Percentiles rank a stretch among this genome's conserved stretches.
These are phyloP conservation scores for Temnothorax unifasciatus DNA, from an alignment of 2,888 invertebrate species.

Conservation along the genomic window DNA sequence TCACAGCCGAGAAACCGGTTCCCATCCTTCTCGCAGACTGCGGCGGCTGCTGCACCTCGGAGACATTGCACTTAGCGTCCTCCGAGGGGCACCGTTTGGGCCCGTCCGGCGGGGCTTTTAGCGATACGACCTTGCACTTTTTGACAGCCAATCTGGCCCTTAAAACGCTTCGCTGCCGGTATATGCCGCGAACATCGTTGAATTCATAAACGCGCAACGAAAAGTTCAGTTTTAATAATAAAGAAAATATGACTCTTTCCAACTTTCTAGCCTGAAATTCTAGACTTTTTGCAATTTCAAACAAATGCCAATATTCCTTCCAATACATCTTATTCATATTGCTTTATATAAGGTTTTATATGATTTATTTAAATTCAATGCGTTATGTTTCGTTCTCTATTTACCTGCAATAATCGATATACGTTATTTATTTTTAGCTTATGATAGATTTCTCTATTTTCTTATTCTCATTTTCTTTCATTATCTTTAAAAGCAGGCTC, in stretches of 20 bases:
- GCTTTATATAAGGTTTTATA: not conserved
- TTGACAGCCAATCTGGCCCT: slow-evolving; percentile 62
- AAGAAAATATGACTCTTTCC: not conserved
- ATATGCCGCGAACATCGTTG: not conserved
- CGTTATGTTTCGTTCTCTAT: not conserved
- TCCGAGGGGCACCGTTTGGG: slow-evolving; percentile 73
- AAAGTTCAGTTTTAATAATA: not conserved
- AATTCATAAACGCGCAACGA: not conserved
- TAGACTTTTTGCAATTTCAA: not conserved
- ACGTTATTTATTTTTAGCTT: not conserved
- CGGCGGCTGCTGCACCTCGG: slow-evolving; percentile 62
- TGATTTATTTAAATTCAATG: not conserved
- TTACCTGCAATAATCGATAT: not conserved
- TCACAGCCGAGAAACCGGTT: slow-evolving; percentile 83
- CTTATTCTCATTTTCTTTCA: not conserved
- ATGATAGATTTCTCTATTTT: not conserved
- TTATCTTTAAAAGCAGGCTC: not conserved
- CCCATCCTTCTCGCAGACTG: slow-evolving; percentile 76
- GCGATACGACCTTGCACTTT: slow-evolving; percentile 72
- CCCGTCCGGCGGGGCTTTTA: slow-evolving; percentile 75
- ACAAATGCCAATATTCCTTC: no score
- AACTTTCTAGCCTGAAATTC: not conserved
- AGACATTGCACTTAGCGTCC: slow-evolving; percentile 78
- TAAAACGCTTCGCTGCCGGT: slow-evolving; percentile 52
- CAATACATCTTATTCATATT: not conserved